Evolutionary conservation across 2,888 invertebrate genomes (phyloP), one percentile per base, ranked within the genome.

Genomic region (Brenthis hecate): DNA sequence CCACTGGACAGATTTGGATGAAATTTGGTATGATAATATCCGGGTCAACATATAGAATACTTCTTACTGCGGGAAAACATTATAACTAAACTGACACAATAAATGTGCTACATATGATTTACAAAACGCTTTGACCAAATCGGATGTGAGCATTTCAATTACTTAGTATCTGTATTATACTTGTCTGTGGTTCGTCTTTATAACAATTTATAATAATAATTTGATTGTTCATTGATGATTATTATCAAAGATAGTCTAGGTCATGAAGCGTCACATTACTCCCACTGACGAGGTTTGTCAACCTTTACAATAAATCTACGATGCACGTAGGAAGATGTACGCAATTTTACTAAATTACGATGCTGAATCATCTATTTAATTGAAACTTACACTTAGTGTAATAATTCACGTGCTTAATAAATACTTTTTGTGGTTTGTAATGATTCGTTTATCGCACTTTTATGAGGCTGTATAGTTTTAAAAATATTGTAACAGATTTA

Each of bases 81-180:
- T 0, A 4, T 4, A 28, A 4, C 28, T 28, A 19, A 19, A 19
- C 19, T 19, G 19, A 19, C 28, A 28, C 5, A 28, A 28, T 28
- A 28, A 28, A 28, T 28, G 4, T 28, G 36, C 8, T 36, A 36
- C 36, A 6, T 6, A 36, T 36, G 36, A 36, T 36, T 36, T 36
- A 36, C 36, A 8, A 36, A 36, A 36, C 36, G 36, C 8, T 36
- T 36, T 36, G 36, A 36, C 36, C 36, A 36, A 36, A 8, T 36
- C 36, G 36, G 6, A 8, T 8, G 36, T 8, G 5, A 36, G 81
- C 78, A 78, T 80, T 74, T 64, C 70, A 68, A 54, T 58, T 43
- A 47, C 53, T 65, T 63, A 51, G 55, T 62, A 56, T n/a, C 8
- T 3, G 47, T 28, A n/a, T 60, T 4, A 1, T 19, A 19, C 50